Evolutionary conservation across 2,797 vertebrate genomes (phyloP).

Genomic region (Pseudochromis fuscus): DNA sequence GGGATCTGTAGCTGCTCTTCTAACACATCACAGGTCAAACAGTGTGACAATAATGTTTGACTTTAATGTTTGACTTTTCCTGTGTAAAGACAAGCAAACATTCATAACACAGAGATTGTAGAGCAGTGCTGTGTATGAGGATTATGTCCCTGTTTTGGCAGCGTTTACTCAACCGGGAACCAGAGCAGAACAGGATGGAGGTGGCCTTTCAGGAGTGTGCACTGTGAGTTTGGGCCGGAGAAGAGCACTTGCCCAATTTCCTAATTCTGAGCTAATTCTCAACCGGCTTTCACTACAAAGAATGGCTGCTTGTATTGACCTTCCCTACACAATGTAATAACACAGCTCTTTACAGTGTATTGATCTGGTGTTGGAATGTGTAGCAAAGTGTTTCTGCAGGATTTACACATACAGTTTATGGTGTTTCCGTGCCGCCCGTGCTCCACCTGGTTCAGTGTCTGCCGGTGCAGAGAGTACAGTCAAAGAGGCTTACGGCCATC

Average conservation of each 20-base stretch:
- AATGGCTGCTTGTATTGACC: neutral
- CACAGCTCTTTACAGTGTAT: neutral
- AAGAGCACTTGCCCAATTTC: conserved; percentile 21
- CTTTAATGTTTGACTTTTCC: conserved; percentile 13
- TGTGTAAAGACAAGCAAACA: conserved; percentile 30
- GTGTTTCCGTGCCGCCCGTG: conserved; percentile 9
- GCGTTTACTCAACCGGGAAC: conserved; percentile 2
- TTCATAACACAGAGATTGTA: conserved; percentile 20
- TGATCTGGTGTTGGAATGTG: conserved; percentile 18
- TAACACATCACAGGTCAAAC: neutral
- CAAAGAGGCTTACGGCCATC: conserved; percentile 76
- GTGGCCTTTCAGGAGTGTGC: conserved; percentile 1
- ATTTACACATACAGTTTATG: conserved; percentile 46
- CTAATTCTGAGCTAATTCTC: conserved; percentile 25
- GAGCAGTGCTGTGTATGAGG: conserved; percentile 21
- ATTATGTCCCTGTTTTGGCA: conserved; percentile 33
- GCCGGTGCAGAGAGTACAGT: conserved; percentile 55
- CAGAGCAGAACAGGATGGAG: neutral
- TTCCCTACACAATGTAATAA: neutral
- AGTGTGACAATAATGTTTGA: neutral
- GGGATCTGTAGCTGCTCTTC: conserved; percentile 18
- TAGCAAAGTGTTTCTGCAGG: conserved; percentile 28
- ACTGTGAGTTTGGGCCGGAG: neutral
- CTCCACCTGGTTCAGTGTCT: conserved; percentile 65
- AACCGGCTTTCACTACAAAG: conserved; percentile 6